A percentile compares a stretch with the other conserved stretches of the same genome.
These are phyloP conservation scores for Choristoneura fumiferana DNA, from an alignment of 1,140 invertebrate species.

Conservation along the genomic window DNA sequence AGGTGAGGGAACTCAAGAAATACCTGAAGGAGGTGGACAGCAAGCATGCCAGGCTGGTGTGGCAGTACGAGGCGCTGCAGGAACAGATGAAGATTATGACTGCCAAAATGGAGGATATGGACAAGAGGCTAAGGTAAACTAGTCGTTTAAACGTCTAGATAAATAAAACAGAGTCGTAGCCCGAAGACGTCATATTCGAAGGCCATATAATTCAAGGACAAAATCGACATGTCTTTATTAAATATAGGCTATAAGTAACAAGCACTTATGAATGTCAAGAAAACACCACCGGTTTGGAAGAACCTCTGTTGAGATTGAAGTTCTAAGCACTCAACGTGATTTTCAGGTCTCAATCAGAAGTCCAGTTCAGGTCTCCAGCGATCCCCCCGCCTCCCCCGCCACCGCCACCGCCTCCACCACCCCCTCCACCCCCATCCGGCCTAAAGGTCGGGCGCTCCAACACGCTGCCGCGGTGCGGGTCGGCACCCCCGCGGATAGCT, in stretches of 20 bases:
- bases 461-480: conserved; percentile 57
- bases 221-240: too few species aligned
- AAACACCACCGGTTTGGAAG: too few species aligned
- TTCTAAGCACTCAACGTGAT: not conserved
- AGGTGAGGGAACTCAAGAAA: conserved; percentile 47
- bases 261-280: too few species aligned
- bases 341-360: conserved; percentile 3
- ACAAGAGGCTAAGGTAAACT: conserved; percentile 59
- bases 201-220: too few species aligned
- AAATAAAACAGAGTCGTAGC: too few species aligned
- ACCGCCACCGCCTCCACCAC: conserved; percentile 9
- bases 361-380: conserved; percentile 37
- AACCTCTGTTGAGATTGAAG: too few species aligned
- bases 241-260: too few species aligned
- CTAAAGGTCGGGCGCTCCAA: conserved; percentile 21
- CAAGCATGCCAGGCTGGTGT: conserved; percentile 43
- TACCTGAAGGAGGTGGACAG: conserved; percentile 51
- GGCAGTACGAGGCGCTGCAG: conserved; percentile 53
- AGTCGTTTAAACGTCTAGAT: too few species aligned
- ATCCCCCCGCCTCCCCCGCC: conserved; percentile 46
- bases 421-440: conserved; percentile 31
- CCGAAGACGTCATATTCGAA: too few species aligned
- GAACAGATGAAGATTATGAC: conserved; percentile 54
- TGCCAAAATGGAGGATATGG: conserved; percentile 48
- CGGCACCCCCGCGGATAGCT: conserved; percentile 53